A percentile compares a stretch with the other conserved stretches of the same genome.
Evolutionary conservation across 2,113 vertebrate genomes (phyloP).

Genomic region (Colossoma macropomum): DNA sequence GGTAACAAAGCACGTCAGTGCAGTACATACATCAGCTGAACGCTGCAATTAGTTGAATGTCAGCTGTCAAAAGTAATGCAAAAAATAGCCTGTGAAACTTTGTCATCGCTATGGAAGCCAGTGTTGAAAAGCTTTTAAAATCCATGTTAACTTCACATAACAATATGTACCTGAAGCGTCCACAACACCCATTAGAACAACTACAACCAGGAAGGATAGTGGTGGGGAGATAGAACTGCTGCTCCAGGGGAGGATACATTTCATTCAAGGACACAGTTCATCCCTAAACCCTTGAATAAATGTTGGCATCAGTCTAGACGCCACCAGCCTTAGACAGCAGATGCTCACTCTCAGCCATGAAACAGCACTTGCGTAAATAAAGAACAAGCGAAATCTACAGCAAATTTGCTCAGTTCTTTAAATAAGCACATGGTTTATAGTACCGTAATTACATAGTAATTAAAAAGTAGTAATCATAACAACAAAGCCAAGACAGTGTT

Average conservation of each 20-base stretch:
- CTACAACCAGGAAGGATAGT: not conserved
- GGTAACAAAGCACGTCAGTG: not conserved
- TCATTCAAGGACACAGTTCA: conserved; percentile 21
- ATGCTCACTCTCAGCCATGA: not conserved
- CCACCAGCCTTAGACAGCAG: not conserved
- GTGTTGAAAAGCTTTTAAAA: not conserved
- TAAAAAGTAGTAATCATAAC: no score
- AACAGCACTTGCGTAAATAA: not conserved
- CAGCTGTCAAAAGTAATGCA: conserved; percentile 4
- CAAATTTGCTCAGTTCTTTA: no score
- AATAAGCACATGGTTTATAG: no score
- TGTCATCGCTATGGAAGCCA: no score
- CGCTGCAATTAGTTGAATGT: conserved; percentile 31
- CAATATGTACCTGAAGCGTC: no score
- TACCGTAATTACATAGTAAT: no score
- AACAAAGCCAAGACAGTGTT: no score
- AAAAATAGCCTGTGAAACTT: not conserved
- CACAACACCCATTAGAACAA: not conserved
- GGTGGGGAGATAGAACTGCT: no score
- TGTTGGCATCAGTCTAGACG: conserved; percentile 15
- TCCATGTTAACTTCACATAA: no score
- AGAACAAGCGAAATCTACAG: no score
- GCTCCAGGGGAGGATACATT: conserved; percentile 8
- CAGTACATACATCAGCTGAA: not conserved
- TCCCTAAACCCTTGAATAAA: conserved; percentile 42